Evolutionary conservation across 2,888 invertebrate genomes (phyloP).

Genomic region (Tetrapedia diversipes): DNA sequence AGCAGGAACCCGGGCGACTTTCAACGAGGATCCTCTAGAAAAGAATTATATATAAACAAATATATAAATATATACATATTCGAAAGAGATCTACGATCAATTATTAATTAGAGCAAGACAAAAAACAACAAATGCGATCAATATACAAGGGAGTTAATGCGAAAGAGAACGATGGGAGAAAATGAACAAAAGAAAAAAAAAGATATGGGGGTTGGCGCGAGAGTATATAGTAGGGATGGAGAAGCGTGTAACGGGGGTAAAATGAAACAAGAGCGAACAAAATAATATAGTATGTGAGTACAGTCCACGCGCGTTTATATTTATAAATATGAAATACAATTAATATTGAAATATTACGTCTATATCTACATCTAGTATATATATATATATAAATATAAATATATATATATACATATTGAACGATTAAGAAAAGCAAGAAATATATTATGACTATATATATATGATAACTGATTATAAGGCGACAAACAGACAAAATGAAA

Average conservation of each 20-base stretch:
- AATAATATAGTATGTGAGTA: slow-evolving; percentile 74
- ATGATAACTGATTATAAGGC: slow-evolving; percentile 70
- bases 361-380: slow-evolving; percentile 73
- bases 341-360: slow-evolving; percentile 78
- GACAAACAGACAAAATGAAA: slow-evolving; percentile 63
- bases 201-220: slow-evolving; percentile 26
- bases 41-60: slow-evolving; percentile 64
- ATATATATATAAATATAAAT: slow-evolving; percentile 61
- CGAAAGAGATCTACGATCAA: slow-evolving; percentile 76
- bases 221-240: slow-evolving; percentile 33
- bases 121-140: slow-evolving; percentile 46
- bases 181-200: neutral
- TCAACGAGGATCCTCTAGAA: slow-evolving; percentile 48
- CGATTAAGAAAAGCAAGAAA: slow-evolving; percentile 68
- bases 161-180: slow-evolving; percentile 10
- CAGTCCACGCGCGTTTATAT: slow-evolving; percentile 81
- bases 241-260: slow-evolving; percentile 48
- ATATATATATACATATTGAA: slow-evolving; percentile 68
- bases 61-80: slow-evolving; percentile 68
- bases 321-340: slow-evolving; percentile 77
- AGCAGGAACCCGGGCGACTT: slow-evolving; percentile 47
- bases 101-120: slow-evolving; percentile 72
- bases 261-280: slow-evolving; percentile 61
- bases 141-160: slow-evolving; percentile 43
- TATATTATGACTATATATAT: slow-evolving; percentile 67